Evolutionary conservation across 2,888 invertebrate species (phyloP).

Genomic region (Athalia cordata): DNA sequence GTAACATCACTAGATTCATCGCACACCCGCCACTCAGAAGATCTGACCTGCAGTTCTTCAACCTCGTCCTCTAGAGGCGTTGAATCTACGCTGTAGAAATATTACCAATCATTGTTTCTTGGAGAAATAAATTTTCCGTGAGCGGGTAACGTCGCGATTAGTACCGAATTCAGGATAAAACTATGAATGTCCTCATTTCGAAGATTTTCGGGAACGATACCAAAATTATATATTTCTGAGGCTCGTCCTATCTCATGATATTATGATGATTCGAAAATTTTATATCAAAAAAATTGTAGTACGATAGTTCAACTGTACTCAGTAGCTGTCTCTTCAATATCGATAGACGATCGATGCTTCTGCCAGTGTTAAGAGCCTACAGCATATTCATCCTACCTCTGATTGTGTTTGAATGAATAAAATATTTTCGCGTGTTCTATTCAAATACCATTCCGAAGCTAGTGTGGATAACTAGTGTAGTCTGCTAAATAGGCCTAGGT

Average conservation of each 20-base stretch:
- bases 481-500: conserved; percentile 32
- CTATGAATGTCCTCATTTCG: neutral
- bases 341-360: neutral
- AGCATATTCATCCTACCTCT: conserved; percentile 16
- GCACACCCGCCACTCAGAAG: conserved; percentile 68
- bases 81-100: conserved; percentile 65
- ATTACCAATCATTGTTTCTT: neutral
- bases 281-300: neutral
- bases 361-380: conserved; percentile 19
- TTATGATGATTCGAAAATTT: neutral
- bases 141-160: neutral
- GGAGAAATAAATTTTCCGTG: neutral
- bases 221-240: neutral
- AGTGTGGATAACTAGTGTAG: conserved; percentile 22
- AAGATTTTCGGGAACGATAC: no score
- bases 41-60: conserved; percentile 65
- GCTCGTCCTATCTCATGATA: neutral
- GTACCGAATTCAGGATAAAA: conserved; percentile 3
- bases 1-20: conserved; percentile 84
- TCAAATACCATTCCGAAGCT: neutral
- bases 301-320: neutral
- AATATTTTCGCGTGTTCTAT: neutral
- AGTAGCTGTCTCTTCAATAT: neutral
- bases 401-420: conserved; percentile 9
- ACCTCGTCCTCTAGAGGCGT: conserved; percentile 68